Percentiles rank a stretch among this genome's conserved stretches.
These are phyloP conservation scores for Cyclargus thomasi DNA, from an alignment of 1,140 invertebrate species.

Conservation along the genomic window DNA sequence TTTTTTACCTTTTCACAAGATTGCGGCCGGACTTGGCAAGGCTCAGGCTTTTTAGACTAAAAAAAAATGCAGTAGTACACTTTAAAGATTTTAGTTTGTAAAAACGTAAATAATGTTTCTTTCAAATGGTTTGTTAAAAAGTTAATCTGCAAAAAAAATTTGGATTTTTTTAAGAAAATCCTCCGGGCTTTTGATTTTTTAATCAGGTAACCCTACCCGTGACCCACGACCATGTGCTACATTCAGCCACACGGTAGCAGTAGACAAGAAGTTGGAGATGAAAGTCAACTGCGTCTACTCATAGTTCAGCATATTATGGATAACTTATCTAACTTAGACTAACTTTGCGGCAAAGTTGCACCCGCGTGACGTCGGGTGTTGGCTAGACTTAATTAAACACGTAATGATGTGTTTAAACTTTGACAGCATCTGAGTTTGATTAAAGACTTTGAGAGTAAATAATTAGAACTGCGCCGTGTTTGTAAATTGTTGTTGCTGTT, in stretches of 20 bases:
- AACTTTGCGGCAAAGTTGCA: neutral
- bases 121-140: no score
- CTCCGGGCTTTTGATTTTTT: no score
- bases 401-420: conserved; percentile 1
- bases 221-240: no score
- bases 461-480: neutral
- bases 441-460: neutral
- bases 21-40: no score
- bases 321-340: neutral
- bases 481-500: neutral
- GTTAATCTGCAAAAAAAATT: no score
- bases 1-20: no score
- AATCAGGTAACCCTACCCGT: no score
- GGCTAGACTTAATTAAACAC: neutral
- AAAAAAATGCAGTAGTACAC: no score
- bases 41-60: no score
- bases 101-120: no score
- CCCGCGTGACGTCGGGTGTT: neutral
- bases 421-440: neutral
- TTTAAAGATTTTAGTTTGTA: no score
- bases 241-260: neutral
- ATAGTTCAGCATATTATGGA: neutral
- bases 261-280: neutral
- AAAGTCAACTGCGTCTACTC: neutral
- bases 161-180: no score